Base-by-base conservation (phyloP, 1,140 invertebrate genomes). In the Choristoneura fumiferana region DNA sequence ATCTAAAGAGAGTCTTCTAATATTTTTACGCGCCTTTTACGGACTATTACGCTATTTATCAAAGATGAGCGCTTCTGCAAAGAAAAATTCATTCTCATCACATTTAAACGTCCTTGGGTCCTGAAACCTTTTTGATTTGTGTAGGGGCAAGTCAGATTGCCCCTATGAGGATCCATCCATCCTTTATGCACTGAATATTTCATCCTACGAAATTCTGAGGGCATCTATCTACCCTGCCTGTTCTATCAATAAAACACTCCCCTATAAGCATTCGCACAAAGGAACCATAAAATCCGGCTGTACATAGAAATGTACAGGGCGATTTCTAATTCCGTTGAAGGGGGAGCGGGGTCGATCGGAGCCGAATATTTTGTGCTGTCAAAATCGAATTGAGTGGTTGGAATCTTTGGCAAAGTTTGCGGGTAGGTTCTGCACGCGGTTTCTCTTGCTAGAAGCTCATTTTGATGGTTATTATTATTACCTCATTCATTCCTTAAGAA, bases 151-250 rank as follows among this genome's bases (percentile, higher is more conserved):
- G 22, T 6, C n/a, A 45, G 40, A 45, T 45, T 45, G 40, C 10
- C 15, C 40, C 40, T 45, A 45, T 45, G 40, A 45, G 40, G 18
- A 18, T 39, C 37, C 37, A 18, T 39, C 37, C 12, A 39, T 39
- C 10, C 40, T 45, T 15, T 6, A 9, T 45, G 40, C 40, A 18
- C 40, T 45, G 18, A 45, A 45, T 45, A 45, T 45, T 45, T 45
- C 40, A 45, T n/a, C 1, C 17, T n/a, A 6, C 40, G 40, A 45
- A 6, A 29, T 6, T 29, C 22, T 18, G 38, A 40, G 39, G 40
- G 40, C 2, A 13, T 9, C 8, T 18, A n/a, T 18, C 40, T 18
- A 45, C 18, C 15, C 10, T 17, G 18, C 40, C 39, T 9, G 8
- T 8, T 9, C 40, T 45, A 45, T 45, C 18, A n/a, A 45, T 45